A percentile compares a stretch with the other conserved stretches of the same genome.
Evolutionary conservation across 2,113 vertebrate genomes (phyloP).

Genomic region (Nesogale talazaci): DNA sequence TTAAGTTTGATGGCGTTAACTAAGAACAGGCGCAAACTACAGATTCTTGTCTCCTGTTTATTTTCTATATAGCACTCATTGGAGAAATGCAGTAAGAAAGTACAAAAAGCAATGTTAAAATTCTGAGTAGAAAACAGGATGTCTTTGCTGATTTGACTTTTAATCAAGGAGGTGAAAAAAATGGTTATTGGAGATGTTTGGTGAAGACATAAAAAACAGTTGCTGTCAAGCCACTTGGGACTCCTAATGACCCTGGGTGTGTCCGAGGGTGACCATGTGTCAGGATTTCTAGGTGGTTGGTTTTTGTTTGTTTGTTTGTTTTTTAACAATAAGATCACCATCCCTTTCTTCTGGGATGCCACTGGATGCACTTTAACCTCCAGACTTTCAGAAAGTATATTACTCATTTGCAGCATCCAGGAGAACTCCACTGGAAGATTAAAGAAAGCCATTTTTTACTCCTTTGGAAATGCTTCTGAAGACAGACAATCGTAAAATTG

Average conservation of each 20-base stretch:
- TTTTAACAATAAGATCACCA: background rate
- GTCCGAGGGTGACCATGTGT: background rate
- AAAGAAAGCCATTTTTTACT: background rate
- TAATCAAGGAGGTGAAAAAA: background rate
- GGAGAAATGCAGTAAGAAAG: constrained; percentile 33
- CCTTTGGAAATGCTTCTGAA: constrained; percentile 14
- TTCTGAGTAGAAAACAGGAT: constrained; percentile 3
- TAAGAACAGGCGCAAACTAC: background rate
- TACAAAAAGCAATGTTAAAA: constrained; percentile 9
- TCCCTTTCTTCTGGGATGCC: background rate
- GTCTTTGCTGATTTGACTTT: background rate
- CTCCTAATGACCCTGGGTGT: background rate
- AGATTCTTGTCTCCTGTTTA: background rate
- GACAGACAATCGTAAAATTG: background rate
- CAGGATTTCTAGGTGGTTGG: background rate
- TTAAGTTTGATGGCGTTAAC: constrained; percentile 1
- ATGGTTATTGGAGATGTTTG: constrained; percentile 4
- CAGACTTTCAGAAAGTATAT: background rate
- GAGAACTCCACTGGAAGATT: background rate
- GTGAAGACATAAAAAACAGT: background rate
- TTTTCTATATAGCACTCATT: background rate
- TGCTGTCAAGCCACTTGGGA: background rate
- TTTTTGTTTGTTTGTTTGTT: background rate
- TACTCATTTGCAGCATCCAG: background rate
- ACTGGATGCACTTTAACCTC: background rate